Percentiles rank a stretch among this genome's conserved stretches.
Evolutionary conservation across 2,113 vertebrate species (phyloP).

Genomic region (Chlorodrepanis virens): DNA sequence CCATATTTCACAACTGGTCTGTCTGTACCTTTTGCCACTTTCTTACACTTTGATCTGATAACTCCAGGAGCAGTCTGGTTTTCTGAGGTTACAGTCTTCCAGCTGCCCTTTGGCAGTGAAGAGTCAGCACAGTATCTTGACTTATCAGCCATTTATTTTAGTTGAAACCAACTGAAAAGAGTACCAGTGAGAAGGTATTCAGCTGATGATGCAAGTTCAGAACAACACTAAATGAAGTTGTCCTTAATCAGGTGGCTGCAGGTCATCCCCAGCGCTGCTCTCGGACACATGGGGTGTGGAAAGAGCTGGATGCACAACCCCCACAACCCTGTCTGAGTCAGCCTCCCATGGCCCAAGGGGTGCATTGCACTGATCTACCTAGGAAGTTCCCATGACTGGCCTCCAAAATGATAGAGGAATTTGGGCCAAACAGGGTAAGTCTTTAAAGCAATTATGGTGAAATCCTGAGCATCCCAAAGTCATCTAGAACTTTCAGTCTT

Average conservation of each 20-base stretch:
- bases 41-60: conserved; percentile 11
- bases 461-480: not conserved
- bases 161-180: not conserved
- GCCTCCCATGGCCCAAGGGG: fast-evolving
- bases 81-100: not conserved
- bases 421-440: not conserved
- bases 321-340: not conserved
- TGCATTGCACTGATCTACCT: not conserved
- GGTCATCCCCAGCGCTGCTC: not conserved
- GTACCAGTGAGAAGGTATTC: not conserved
- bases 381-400: not conserved
- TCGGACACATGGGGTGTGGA: fast-evolving
- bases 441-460: not conserved
- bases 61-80: conserved; percentile 2
- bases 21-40: not conserved
- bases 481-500: not conserved
- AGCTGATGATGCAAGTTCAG: not conserved
- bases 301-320: fast-evolving
- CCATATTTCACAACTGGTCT: not conserved
- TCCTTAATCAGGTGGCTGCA: not conserved
- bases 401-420: not conserved
- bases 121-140: not conserved
- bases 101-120: not conserved
- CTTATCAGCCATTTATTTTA: not conserved
- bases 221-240: not conserved